Evolutionary conservation across 1,140 invertebrate genomes (phyloP).

Genomic region (Tetraneura akinire): DNA sequence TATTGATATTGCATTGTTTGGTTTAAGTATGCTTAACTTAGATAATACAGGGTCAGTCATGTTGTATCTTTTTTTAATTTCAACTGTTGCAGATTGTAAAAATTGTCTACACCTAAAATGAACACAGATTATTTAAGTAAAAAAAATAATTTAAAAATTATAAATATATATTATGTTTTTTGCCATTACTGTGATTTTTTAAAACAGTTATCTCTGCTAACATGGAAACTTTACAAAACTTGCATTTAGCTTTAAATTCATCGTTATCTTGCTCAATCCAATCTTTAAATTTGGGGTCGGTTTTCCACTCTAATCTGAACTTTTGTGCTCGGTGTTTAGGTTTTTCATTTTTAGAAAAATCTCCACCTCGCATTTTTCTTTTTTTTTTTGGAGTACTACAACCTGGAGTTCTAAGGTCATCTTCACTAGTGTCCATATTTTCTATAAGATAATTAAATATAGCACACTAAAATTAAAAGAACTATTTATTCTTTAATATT

Average conservation of each 20-base stretch:
- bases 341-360: neutral
- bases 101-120: slow-evolving; percentile 16
- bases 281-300: neutral
- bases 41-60: slow-evolving; percentile 18
- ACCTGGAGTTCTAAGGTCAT: neutral
- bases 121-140: neutral
- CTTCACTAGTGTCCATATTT: neutral
- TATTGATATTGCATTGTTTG: neutral
- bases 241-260: neutral
- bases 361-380: neutral
- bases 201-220: neutral
- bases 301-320: neutral
- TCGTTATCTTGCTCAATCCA: neutral
- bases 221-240: neutral
- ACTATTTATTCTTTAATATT: too few species aligned
- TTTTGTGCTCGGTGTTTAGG: neutral
- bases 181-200: neutral
- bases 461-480: too few species aligned
- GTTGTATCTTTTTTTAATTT: slow-evolving; percentile 23
- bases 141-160: neutral
- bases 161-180: neutral
- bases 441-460: too few species aligned
- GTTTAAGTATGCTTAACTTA: neutral
- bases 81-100: neutral
- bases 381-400: neutral